These are phyloP conservation scores for Parochlus steinenii DNA, from an alignment of 2,888 invertebrate species.

Conservation along the genomic window DNA sequence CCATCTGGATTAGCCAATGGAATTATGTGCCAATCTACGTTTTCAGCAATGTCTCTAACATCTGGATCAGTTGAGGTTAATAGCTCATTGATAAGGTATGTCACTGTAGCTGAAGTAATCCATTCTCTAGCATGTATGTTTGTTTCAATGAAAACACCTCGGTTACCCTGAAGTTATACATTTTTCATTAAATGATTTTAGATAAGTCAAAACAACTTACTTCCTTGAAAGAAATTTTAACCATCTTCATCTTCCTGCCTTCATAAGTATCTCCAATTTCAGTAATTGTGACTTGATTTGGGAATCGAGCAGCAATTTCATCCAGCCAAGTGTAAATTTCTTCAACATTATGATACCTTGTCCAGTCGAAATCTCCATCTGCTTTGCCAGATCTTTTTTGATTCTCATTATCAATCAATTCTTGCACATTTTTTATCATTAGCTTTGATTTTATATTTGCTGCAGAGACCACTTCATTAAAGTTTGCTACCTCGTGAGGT, in stretches of 20 bases:
- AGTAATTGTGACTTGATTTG: not conserved
- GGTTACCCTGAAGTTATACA: slow-evolving; percentile 21
- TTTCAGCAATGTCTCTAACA: slow-evolving; percentile 40
- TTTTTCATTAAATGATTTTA: not conserved
- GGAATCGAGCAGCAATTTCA: not conserved
- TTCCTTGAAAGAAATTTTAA: slow-evolving; percentile 15
- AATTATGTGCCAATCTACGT: slow-evolving; percentile 58
- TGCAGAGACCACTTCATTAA: no score
- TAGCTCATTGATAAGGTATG: slow-evolving; percentile 52
- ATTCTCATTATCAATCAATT: no score
- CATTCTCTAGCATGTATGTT: slow-evolving; percentile 6
- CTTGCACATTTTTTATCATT: no score
- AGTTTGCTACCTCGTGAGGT: no score
- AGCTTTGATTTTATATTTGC: no score
- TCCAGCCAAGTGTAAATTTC: not conserved
- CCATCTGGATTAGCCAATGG: slow-evolving; percentile 61
- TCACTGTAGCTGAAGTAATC: slow-evolving; percentile 40
- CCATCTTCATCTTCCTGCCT: slow-evolving; percentile 30
- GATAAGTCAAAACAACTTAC: not conserved
- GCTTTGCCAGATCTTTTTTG: not conserved
- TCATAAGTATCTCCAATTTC: slow-evolving; percentile 30
- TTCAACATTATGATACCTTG: not conserved
- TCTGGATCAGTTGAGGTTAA: slow-evolving; percentile 40
- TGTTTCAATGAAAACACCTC: slow-evolving; percentile 26
- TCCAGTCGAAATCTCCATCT: not conserved